Evolutionary conservation across 2,888 invertebrate species (phyloP), one percentile per base, ranked within the genome.

Genomic region (Dynastes tityus): DNA sequence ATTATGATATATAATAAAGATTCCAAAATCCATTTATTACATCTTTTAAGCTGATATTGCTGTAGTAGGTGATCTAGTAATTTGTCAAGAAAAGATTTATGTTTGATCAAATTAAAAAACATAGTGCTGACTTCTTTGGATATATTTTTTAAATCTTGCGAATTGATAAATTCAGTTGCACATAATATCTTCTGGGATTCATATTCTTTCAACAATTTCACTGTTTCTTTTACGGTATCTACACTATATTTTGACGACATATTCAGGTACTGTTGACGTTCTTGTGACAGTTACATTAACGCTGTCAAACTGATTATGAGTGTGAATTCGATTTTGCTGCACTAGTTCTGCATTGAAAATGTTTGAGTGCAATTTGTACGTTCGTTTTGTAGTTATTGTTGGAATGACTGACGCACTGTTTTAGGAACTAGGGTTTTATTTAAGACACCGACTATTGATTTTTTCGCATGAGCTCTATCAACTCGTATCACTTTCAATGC

Each of bases 1-100:
- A 88, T 82, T n/a, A 86, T 71, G 5, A 86, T 73, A 77, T 84
- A 87, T 22, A 85, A 67, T 32, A 85, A 61, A 6, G 83, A 76
- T 76, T 80, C 81, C 40, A 84, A 78, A 55, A 75, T 76, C 78
- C 82, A 82, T 53, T 82, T 79, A 37, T 84, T 85, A 22, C 81
- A 78, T 9, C 74, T 76, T 63, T 82, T 81, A 63, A 84, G 67
- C 40, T 82, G 78, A 77, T 82, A 77, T 53, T 73, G 71, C 3
- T 80, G 49, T 37, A 83, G 82, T 77, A 84, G 85, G 2, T 83
- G 77, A 11, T 82, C 78, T 2, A 83, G 80, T 27, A 86, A 64
- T 11, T 80, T 78, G 13, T 81, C 79, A 27, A 87, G 78, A 45
- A 87, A 84, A 9, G 80, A 45, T 64, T 84, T 81, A 80, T 87